Evolutionary conservation across 2,797 vertebrate genomes (phyloP).

Genomic region (Hybognathus amarus): DNA sequence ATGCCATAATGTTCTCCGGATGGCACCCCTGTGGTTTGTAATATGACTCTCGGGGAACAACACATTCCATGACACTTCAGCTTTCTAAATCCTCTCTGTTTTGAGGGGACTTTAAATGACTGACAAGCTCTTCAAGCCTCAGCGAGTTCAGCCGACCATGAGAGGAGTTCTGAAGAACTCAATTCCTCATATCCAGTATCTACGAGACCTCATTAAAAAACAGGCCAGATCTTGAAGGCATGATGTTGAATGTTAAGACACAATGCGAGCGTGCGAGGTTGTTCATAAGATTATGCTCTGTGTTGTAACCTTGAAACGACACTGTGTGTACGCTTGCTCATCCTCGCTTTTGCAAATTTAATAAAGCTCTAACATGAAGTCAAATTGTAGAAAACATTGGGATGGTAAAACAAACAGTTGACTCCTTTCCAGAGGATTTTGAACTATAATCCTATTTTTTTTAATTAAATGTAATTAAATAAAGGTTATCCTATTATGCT

Average conservation of each 20-base stretch:
- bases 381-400: conserved; percentile 1
- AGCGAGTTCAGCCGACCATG: conserved; percentile 41
- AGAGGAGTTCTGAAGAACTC: conserved; percentile 46
- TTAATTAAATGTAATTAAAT: not conserved
- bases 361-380: not conserved
- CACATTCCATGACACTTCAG: conserved; percentile 45
- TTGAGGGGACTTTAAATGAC: conserved; percentile 43
- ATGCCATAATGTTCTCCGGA: conserved; percentile 46
- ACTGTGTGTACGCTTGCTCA: not conserved
- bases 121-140: conserved; percentile 42
- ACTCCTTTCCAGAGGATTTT: not conserved
- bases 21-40: conserved; percentile 53
- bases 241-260: conserved; percentile 47
- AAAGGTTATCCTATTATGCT: not conserved
- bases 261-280: conserved; percentile 1
- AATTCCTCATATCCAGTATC: conserved; percentile 42
- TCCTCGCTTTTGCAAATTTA: not conserved
- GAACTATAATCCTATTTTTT: not conserved
- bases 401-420: not conserved
- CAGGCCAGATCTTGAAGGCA: conserved; percentile 43
- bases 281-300: conserved; percentile 13
- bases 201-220: conserved; percentile 60
- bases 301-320: conserved; percentile 31
- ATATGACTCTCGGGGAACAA: conserved; percentile 55
- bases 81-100: conserved; percentile 50